Percentiles rank a stretch among this genome's conserved stretches.
phyloP scores from a whole-genome alignment of 2,888 invertebrate species.

The Cyrtodaria siliqua region DNA sequence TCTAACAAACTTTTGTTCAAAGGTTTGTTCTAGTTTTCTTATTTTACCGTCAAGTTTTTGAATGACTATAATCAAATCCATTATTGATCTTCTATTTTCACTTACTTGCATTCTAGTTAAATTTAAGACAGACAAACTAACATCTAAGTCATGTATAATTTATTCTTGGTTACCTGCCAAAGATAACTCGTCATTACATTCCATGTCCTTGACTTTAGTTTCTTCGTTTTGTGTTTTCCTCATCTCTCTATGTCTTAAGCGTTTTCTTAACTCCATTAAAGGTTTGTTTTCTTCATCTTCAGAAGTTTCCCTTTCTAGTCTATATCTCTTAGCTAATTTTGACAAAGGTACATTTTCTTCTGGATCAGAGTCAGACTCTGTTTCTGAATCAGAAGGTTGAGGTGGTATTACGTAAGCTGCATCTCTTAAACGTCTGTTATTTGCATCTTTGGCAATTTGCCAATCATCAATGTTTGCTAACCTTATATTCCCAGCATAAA shows the following conservation, averaged over 20 bases:
- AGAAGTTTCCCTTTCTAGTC: slow-evolving; percentile 29
- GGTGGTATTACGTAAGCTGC: slow-evolving; percentile 20
- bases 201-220: not conserved
- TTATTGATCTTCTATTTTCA: too few relatives aligned
- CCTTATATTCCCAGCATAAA: slow-evolving; percentile 31
- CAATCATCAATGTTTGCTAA: slow-evolving; percentile 34
- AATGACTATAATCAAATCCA: too few relatives aligned
- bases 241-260: slow-evolving; percentile 6
- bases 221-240: slow-evolving; percentile 4
- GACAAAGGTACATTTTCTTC: slow-evolving; percentile 5
- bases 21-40: too few relatives aligned
- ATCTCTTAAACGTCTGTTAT: slow-evolving; percentile 9
- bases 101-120: slow-evolving; percentile 26
- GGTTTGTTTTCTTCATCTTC: slow-evolving; percentile 45
- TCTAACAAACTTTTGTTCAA: too few relatives aligned
- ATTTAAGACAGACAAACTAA: slow-evolving; percentile 23
- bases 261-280: slow-evolving; percentile 26
- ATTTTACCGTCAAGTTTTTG: too few relatives aligned
- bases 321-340: slow-evolving; percentile 17
- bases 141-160: slow-evolving; percentile 28
- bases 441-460: slow-evolving; percentile 8
- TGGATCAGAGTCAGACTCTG: not conserved
- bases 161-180: slow-evolving; percentile 31
- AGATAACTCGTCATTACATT: too few relatives aligned
- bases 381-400: slow-evolving; percentile 13